phyloP scores from a whole-genome alignment of 2,113 vertebrate genomes.

The Lutjanus erythropterus region DNA sequence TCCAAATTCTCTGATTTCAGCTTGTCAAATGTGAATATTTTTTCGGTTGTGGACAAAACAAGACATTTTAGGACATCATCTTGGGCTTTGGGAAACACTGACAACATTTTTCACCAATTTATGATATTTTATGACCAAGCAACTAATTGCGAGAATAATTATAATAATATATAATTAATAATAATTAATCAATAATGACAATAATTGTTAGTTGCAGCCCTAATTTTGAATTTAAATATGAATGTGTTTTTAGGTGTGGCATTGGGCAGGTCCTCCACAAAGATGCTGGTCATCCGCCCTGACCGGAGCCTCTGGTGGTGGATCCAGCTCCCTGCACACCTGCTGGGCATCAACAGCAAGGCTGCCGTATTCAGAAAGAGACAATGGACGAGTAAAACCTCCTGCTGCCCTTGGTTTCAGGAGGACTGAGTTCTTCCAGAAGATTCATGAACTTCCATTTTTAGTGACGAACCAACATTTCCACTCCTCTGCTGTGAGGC shows the following conservation, averaged over 20 bases:
- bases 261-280: conserved; percentile 19
- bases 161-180: no score
- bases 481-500: conserved; percentile 63
- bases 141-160: no score
- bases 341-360: conserved; percentile 21
- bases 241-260: conserved; percentile 43
- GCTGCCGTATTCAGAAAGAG: neutral
- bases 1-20: no score
- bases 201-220: no score
- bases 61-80: no score
- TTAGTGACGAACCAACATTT: conserved; percentile 37
- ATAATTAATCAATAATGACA: no score
- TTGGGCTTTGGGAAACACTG: no score
- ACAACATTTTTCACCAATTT: no score
- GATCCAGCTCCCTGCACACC: conserved; percentile 10
- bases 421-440: conserved; percentile 13
- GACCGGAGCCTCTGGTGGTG: neutral
- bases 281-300: conserved; percentile 56
- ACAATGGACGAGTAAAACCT: neutral
- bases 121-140: no score
- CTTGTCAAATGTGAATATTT: no score
- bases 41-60: no score
- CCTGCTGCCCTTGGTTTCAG: neutral
- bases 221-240: neutral
- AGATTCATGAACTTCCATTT: neutral